Percentiles rank a stretch among this genome's conserved stretches.
Evolutionary conservation across 2,888 invertebrate species (phyloP).

Genomic region (Lordiphosa andalusiaca): DNA sequence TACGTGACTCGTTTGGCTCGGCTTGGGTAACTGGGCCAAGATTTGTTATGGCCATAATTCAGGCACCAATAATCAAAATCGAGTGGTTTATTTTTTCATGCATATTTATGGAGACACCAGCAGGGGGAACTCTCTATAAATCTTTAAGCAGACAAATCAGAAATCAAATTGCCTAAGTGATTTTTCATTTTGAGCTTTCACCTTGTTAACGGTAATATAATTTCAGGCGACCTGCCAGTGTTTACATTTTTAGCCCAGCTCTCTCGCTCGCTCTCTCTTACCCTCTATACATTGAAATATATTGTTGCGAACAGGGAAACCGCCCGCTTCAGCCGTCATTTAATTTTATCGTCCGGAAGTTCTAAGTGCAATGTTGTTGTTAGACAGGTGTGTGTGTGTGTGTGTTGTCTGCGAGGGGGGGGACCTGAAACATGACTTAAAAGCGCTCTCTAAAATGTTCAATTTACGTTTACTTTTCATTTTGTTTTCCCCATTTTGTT

Average conservation of each 20-base stretch:
- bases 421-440: conserved; percentile 61
- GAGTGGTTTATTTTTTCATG: conserved; percentile 48
- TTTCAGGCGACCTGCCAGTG: conserved; percentile 40
- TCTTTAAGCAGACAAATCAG: conserved; percentile 62
- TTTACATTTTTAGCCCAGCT: conserved; percentile 23
- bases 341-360: conserved; percentile 75
- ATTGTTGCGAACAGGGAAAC: conserved; percentile 45
- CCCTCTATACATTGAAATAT: conserved; percentile 54
- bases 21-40: conserved; percentile 64
- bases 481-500: conserved; percentile 4
- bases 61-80: conserved; percentile 52
- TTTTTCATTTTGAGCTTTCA: conserved; percentile 75
- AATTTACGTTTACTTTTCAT: conserved; percentile 63
- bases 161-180: conserved; percentile 76
- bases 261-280: no score
- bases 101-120: conserved; percentile 61
- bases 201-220: conserved; percentile 76
- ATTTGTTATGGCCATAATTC: conserved; percentile 69
- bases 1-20: conserved; percentile 44
- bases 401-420: conserved; percentile 14
- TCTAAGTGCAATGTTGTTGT: conserved; percentile 67
- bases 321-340: conserved; percentile 58
- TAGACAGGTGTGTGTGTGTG: conserved; percentile 53
- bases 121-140: conserved; percentile 55
- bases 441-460: conserved; percentile 76